Conservation (phyloP, 2,888 invertebrate genomes). For the Lordiphosa andalusiaca region DNA sequence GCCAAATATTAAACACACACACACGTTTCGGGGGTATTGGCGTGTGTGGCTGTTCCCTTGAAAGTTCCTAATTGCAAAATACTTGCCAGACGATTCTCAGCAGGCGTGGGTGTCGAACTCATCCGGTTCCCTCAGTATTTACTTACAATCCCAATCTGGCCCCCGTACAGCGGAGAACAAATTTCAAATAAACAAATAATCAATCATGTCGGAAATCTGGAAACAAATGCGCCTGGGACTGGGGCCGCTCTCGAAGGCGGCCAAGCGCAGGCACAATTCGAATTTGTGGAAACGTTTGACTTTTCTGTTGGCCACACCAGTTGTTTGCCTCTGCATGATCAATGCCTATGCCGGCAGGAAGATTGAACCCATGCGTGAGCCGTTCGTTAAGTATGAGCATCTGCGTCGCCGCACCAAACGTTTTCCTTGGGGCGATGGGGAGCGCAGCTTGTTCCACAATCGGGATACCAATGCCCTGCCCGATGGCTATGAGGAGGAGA, state of each 20-base stretch:
- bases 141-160: not conserved
- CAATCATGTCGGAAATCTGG: slow-evolving; percentile 43
- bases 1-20: slow-evolving; percentile 28
- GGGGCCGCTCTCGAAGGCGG: not conserved
- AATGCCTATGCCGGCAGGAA: slow-evolving; percentile 83
- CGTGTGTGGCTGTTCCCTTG: slow-evolving; percentile 47
- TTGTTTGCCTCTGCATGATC: slow-evolving; percentile 85
- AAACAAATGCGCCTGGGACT: slow-evolving; percentile 19
- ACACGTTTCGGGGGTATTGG: slow-evolving; percentile 9
- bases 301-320: slow-evolving; percentile 88
- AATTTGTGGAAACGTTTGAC: slow-evolving; percentile 86
- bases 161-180: not conserved
- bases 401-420: slow-evolving; percentile 89
- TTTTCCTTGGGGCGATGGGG: slow-evolving; percentile 96
- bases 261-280: slow-evolving; percentile 4
- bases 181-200: slow-evolving; percentile 4
- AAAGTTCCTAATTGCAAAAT: slow-evolving; percentile 57
- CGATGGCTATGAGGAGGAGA: slow-evolving; percentile 85
- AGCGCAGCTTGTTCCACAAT: slow-evolving; percentile 92
- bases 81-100: not conserved
- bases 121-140: not conserved
- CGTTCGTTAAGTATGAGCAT: slow-evolving; percentile 88
- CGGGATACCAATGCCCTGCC: slow-evolving; percentile 88
- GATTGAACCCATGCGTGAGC: slow-evolving; percentile 81
- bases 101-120: slow-evolving; percentile 7